Conservation (phyloP, 2,888 invertebrate species). For the Scrobipalpa costella region DNA sequence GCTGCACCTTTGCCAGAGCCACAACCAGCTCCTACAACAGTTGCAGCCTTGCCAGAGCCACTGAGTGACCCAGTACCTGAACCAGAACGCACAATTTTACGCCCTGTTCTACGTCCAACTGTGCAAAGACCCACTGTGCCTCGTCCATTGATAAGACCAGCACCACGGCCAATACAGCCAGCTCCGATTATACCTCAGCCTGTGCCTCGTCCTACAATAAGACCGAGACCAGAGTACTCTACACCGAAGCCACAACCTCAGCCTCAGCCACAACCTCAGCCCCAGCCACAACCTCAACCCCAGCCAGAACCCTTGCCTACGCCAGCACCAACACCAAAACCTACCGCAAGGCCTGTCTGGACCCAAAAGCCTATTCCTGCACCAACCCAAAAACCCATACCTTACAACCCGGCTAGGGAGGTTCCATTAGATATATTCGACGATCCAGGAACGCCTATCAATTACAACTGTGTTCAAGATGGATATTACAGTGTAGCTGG, state of each 20-base stretch:
- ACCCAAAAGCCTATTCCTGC: neutral
- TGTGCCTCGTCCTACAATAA: constrained; percentile 12
- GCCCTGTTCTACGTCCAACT: neutral
- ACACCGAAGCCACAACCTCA: constrained; percentile 6
- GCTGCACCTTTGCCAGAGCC: constrained; percentile 9
- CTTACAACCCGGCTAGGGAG: neutral
- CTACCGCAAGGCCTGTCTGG: neutral
- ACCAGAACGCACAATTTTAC: neutral
- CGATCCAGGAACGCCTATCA: constrained; percentile 15
- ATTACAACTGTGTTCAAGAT: constrained; percentile 40
- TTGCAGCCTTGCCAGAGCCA: neutral
- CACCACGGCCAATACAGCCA: neutral
- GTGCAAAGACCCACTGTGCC: neutral
- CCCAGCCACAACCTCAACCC: constrained; percentile 13
- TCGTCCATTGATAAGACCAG: neutral
- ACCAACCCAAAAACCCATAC: constrained; percentile 1
- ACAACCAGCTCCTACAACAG: constrained; percentile 2
- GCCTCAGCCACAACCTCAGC: constrained; percentile 25
- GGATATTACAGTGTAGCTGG: constrained; percentile 69
- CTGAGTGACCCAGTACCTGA: constrained; percentile 12
- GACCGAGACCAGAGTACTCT: constrained; percentile 3
- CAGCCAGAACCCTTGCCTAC: constrained; percentile 22
- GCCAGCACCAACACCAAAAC: constrained; percentile 10
- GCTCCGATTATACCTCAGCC: neutral
- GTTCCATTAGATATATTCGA: neutral